Evolutionary conservation across 2,797 vertebrate genomes (phyloP).

Genomic region (Echiichthys vipera): DNA sequence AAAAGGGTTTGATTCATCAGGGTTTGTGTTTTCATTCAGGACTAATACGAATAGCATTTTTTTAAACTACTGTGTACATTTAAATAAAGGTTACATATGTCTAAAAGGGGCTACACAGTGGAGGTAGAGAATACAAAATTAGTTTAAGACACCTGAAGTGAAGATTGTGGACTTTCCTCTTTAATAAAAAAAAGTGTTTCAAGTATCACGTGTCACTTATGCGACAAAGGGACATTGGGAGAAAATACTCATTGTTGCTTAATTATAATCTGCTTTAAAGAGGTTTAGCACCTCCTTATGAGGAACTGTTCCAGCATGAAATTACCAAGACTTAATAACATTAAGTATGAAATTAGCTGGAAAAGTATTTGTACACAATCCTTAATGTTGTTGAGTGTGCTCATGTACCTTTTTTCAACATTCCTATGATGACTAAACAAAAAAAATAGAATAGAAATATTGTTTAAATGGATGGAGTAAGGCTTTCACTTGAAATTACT

Average conservation of each 20-base stretch:
- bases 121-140: constrained; percentile 60
- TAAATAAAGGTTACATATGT: constrained; percentile 35
- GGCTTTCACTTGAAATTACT: constrained; percentile 61
- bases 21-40: constrained; percentile 18
- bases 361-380: constrained; percentile 39
- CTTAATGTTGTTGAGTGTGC: constrained; percentile 13
- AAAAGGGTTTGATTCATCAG: constrained; percentile 32
- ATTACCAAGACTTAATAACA: constrained; percentile 49
- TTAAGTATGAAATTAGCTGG: constrained; percentile 43
- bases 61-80: constrained; percentile 6
- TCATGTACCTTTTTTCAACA: constrained; percentile 41
- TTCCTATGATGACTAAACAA: constrained; percentile 25
- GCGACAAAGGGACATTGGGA: constrained; percentile 38
- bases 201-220: constrained; percentile 66
- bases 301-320: constrained; percentile 44
- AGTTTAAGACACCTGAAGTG: constrained; percentile 64
- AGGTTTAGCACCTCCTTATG: constrained; percentile 46
- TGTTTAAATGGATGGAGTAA: constrained; percentile 63
- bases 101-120: constrained; percentile 20
- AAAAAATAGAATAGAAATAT: constrained; percentile 10
- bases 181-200: constrained; percentile 52
- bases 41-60: constrained; percentile 6
- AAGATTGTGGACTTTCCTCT: constrained; percentile 49
- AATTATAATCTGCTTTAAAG: constrained; percentile 47
- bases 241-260: constrained; percentile 51